Percentiles rank a stretch among this genome's conserved stretches.
Evolutionary conservation across 2,888 invertebrate genomes (phyloP).

Genomic region (Phasia obesa): DNA sequence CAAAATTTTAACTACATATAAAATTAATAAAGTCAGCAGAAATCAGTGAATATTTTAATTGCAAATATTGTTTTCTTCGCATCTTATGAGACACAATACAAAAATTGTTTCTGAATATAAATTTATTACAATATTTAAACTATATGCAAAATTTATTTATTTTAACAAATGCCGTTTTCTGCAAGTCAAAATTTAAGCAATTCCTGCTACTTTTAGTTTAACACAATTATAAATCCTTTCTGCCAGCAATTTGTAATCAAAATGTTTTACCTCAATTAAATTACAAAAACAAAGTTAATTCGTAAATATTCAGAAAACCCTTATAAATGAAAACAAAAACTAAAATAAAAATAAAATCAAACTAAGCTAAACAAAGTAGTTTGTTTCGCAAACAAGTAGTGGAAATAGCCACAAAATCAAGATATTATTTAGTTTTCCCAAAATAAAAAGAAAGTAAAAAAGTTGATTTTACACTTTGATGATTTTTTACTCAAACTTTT

Average conservation of each 20-base stretch:
- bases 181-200: background rate
- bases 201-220: constrained; percentile 23
- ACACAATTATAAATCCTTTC: constrained; percentile 53
- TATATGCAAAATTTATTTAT: background rate
- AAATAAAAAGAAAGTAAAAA: constrained; percentile 25
- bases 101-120: no score
- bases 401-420: constrained; percentile 56
- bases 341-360: constrained; percentile 47
- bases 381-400: constrained; percentile 38
- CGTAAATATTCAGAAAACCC: constrained; percentile 44
- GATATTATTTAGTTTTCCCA: constrained; percentile 62
- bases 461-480: constrained; percentile 65
- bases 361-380: constrained; percentile 57
- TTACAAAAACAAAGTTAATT: constrained; percentile 58
- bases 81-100: no score
- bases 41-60: no score
- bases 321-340: constrained; percentile 33
- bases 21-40: no score
- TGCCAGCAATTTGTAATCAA: constrained; percentile 60
- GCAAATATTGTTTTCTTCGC: no score
- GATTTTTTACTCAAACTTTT: constrained; percentile 61
- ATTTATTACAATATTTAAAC: background rate
- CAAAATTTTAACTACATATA: no score
- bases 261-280: constrained; percentile 70
- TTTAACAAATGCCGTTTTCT: background rate